Percentiles rank a stretch among this genome's conserved stretches.
Evolutionary conservation across 2,113 vertebrate genomes (phyloP).

Genomic region (Sylvia atricapilla): DNA sequence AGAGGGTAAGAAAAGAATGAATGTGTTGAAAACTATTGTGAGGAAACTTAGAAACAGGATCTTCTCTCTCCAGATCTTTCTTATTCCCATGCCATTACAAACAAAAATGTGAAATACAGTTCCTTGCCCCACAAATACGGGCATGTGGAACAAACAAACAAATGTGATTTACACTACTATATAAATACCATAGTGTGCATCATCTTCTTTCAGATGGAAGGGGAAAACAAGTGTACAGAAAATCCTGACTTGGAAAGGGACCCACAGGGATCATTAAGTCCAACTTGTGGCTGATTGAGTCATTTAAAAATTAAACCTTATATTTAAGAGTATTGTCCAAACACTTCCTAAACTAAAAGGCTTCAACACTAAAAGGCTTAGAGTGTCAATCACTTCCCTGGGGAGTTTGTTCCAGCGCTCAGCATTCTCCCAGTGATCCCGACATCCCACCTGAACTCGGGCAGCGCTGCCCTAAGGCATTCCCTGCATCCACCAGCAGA

Average conservation of each 20-base stretch:
- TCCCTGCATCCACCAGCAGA: accelerated
- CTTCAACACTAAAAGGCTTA: background rate
- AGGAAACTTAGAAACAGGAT: background rate
- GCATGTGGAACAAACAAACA: background rate
- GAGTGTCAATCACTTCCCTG: background rate
- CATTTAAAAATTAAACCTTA: background rate
- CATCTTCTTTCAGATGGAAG: background rate
- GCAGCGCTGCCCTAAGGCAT: background rate
- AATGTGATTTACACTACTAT: background rate
- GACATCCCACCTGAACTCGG: background rate
- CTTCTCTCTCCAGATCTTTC: background rate
- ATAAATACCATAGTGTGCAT: background rate
- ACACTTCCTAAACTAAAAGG: background rate
- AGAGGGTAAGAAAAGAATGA: constrained; percentile 1
- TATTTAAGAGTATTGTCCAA: background rate
- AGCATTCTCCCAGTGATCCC: background rate
- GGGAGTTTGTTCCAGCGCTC: background rate
- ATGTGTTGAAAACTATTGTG: background rate
- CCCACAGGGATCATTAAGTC: background rate
- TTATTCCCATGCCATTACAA: background rate
- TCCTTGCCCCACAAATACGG: background rate
- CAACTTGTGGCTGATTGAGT: background rate
- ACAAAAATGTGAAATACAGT: background rate
- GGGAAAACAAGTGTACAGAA: background rate
- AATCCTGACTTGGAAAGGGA: background rate